Conservation (phyloP, 2,888 invertebrate genomes). For the Caenorhabditis sulstoni region DNA sequence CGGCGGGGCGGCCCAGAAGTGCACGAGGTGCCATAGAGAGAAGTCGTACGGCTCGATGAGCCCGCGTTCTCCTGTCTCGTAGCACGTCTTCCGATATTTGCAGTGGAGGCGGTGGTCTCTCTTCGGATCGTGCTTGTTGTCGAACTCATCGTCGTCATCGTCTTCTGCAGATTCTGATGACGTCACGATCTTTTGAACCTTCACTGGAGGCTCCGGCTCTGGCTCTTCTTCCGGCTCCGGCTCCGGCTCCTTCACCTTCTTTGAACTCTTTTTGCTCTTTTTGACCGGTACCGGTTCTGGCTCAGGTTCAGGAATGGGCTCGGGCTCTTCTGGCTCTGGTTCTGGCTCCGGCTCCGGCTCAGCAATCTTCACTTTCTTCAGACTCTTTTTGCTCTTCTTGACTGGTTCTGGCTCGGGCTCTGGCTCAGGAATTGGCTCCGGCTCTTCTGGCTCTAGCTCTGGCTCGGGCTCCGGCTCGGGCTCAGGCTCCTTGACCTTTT, state of each 20-base stretch:
- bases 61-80: constrained; percentile 71
- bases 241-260: constrained; percentile 35
- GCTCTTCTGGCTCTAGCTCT: not conserved
- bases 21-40: constrained; percentile 41
- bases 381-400: constrained; percentile 12
- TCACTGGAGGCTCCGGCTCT: constrained; percentile 1
- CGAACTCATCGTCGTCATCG: constrained; percentile 47
- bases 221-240: constrained; percentile 79
- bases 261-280: constrained; percentile 6
- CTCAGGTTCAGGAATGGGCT: not conserved
- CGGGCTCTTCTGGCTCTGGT: constrained; percentile 33
- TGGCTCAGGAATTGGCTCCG: constrained; percentile 6
- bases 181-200: not conserved
- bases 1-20: constrained; percentile 53
- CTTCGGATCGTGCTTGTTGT: constrained; percentile 58
- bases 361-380: constrained; percentile 12
- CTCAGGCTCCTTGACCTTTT: constrained; percentile 12
- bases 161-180: too few species aligned
- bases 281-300: constrained; percentile 26
- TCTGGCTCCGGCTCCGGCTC: constrained; percentile 21
- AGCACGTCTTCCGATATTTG: constrained; percentile 77
- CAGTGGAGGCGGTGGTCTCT: constrained; percentile 69
- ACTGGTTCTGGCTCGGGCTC: constrained; percentile 5
- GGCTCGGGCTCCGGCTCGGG: constrained; percentile 14
- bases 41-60: constrained; percentile 57